These are phyloP conservation scores for Drosophila nikananu DNA, from an alignment of 1,140 invertebrate genomes.

Conservation along the genomic window DNA sequence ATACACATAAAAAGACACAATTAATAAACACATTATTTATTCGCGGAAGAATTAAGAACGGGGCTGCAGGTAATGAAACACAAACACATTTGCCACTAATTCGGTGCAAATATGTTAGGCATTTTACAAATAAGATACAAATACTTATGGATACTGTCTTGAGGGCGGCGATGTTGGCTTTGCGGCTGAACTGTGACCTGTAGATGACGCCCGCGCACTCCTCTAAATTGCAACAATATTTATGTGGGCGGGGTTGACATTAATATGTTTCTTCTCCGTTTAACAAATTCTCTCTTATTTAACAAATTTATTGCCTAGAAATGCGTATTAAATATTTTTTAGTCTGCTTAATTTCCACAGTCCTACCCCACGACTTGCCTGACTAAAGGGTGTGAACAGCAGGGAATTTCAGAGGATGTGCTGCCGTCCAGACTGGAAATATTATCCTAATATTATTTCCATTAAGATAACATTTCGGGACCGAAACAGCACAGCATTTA, in stretches of 20 bases:
- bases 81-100: constrained; percentile 36
- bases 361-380: neutral
- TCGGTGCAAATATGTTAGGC: constrained; percentile 52
- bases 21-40: constrained; percentile 75
- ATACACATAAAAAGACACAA: constrained; percentile 50
- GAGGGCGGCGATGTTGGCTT: constrained; percentile 65
- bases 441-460: constrained; percentile 13
- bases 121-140: constrained; percentile 72
- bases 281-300: constrained; percentile 70
- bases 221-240: constrained; percentile 61
- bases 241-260: constrained; percentile 58
- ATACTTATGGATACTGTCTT: constrained; percentile 77
- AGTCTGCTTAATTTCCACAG: constrained; percentile 23
- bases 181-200: constrained; percentile 44
- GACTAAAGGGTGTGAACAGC: constrained; percentile 3
- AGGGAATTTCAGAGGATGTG: constrained; percentile 14
- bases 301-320: constrained; percentile 82
- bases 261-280: constrained; percentile 55
- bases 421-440: neutral
- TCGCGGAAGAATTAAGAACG: constrained; percentile 56
- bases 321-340: constrained; percentile 64
- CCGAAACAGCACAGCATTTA: neutral
- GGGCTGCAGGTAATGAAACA: constrained; percentile 39
- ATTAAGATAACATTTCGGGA: constrained; percentile 11
- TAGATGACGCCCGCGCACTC: constrained; percentile 29